Evolutionary conservation across 2,797 vertebrate species (phyloP).

Genomic region (Anguilla pacifica): DNA sequence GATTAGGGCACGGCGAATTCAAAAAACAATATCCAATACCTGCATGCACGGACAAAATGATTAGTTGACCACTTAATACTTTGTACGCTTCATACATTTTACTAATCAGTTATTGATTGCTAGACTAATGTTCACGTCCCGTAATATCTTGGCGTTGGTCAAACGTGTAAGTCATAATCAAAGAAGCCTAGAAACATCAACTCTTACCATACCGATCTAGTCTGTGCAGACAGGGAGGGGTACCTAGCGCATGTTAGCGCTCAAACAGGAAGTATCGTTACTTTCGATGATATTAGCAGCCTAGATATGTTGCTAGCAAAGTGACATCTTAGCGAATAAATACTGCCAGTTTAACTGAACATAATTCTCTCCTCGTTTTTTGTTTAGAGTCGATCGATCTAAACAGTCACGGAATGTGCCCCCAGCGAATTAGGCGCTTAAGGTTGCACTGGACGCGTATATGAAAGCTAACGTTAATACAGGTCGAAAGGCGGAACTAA

Average conservation of each 20-base stretch:
- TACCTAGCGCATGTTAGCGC: neutral
- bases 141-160: neutral
- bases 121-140: neutral
- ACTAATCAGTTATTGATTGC: neutral
- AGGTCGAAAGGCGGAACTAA: conserved; percentile 31
- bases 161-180: neutral
- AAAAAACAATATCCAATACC: neutral
- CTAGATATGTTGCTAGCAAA: neutral
- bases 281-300: neutral
- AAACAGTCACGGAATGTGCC: neutral
- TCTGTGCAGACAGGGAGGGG: conserved; percentile 1
- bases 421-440: neutral
- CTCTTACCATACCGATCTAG: neutral
- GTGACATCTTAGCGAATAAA: neutral
- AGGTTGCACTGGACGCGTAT: neutral
- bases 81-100: too few species aligned
- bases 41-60: neutral
- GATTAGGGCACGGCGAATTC: too few species aligned
- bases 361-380: neutral
- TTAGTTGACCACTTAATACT: neutral
- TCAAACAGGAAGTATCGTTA: conserved; percentile 26
- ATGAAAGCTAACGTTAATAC: conserved; percentile 1
- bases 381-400: too few species aligned
- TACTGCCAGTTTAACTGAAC: neutral
- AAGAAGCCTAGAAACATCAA: neutral